These are phyloP conservation scores for Seriola quinqueradiata DNA, from an alignment of 2,113 vertebrate genomes.

Conservation along the genomic window DNA sequence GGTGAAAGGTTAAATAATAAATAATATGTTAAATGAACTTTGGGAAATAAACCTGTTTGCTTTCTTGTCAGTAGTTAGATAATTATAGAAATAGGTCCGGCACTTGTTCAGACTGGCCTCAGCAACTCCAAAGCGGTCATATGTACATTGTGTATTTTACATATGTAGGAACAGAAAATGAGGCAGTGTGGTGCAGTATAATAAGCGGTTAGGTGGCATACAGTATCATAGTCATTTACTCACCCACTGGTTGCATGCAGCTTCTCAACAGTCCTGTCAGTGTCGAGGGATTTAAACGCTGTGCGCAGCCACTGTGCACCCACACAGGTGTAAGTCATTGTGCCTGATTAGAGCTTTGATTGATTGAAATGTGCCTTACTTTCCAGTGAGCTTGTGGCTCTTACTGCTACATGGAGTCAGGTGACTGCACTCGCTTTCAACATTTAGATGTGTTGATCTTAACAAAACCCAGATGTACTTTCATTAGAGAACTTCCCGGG, in stretches of 20 bases:
- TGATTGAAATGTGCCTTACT: neutral
- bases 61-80: neutral
- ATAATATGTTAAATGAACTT: neutral
- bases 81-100: neutral
- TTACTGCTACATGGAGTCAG: neutral
- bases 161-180: neutral
- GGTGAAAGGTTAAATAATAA: constrained; percentile 11
- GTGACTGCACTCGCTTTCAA: neutral
- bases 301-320: neutral
- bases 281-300: neutral
- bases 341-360: constrained; percentile 23
- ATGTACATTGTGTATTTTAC: neutral
- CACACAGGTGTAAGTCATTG: constrained; percentile 38
- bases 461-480: neutral
- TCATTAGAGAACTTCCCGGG: neutral
- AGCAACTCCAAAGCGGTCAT: neutral
- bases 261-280: constrained; percentile 7
- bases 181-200: neutral
- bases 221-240: neutral
- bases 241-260: neutral
- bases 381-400: neutral
- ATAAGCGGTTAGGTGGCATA: neutral
- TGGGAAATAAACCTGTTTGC: neutral
- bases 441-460: neutral
- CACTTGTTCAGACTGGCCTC: neutral